Conservation (phyloP, 2,797 vertebrate genomes). For the Mallotus villosus region DNA sequence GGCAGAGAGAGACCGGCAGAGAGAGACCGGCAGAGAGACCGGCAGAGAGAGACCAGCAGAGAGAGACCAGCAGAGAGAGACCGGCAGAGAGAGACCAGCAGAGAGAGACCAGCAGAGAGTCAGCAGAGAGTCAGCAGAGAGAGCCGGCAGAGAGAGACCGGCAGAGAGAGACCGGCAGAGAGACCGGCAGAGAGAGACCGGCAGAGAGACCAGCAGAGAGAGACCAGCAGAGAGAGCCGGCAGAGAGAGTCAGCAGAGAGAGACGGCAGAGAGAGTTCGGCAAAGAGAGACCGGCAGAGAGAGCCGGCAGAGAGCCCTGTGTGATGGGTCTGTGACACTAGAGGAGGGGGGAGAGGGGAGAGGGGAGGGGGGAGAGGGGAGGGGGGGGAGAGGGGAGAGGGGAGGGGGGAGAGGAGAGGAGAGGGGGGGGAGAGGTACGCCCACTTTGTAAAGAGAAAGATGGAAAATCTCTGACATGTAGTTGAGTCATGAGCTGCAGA, state of each 20-base stretch:
- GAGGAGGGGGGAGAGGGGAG: constrained; percentile 8
- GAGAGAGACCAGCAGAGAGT: not conserved
- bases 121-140: too few relatives aligned
- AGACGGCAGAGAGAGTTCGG: constrained; percentile 62
- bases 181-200: not conserved
- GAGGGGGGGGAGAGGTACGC: constrained; percentile 48
- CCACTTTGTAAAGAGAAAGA: constrained; percentile 63
- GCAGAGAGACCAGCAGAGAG: not conserved
- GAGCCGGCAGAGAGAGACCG: too few relatives aligned
- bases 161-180: not conserved
- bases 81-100: too few relatives aligned
- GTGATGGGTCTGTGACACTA: not conserved
- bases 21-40: too few relatives aligned
- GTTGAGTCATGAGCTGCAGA: constrained; percentile 65
- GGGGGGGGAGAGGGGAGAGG: too few relatives aligned
- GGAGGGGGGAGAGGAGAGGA: too few relatives aligned
- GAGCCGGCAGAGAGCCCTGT: not conserved
- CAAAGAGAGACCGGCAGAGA: not conserved
- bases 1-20: too few relatives aligned
- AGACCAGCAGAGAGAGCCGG: too few relatives aligned
- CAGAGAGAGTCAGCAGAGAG: too few relatives aligned
- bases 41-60: constrained; percentile 48
- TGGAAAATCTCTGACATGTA: constrained; percentile 71
- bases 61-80: not conserved
- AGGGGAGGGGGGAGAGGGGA: too few relatives aligned